These are phyloP conservation scores for Mesochorus sp. DNA, from an alignment of 2,888 invertebrate species.

Conservation along the genomic window DNA sequence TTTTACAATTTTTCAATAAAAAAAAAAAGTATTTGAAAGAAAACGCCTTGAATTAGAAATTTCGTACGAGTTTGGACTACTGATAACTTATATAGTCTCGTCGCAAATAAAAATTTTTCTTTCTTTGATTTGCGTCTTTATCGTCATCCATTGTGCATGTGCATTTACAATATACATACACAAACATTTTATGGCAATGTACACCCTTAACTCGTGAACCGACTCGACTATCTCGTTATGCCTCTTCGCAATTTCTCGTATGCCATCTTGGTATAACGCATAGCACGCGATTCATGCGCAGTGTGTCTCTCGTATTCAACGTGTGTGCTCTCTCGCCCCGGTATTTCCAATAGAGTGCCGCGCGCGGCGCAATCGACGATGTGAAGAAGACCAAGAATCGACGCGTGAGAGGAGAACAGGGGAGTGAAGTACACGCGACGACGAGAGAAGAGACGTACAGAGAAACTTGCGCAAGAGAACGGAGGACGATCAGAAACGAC, in stretches of 20 bases:
- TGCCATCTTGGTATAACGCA: conserved; percentile 16
- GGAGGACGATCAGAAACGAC: conserved; percentile 44
- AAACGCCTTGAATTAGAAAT: no score
- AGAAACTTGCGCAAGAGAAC: conserved; percentile 6
- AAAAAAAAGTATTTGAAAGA: no score
- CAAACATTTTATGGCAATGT: no score
- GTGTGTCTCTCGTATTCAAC: conserved; percentile 3
- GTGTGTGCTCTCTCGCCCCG: conserved; percentile 22
- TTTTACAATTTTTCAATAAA: no score
- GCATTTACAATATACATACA: no score
- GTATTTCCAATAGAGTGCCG: conserved; percentile 50
- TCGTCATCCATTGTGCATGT: no score
- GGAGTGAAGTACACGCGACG: conserved; percentile 29
- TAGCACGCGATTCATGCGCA: conserved; percentile 4
- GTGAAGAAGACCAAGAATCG: conserved; percentile 11
- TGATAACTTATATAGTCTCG: no score
- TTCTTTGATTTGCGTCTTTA: no score
- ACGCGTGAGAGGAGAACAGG: conserved; percentile 20
- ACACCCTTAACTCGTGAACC: conserved; percentile 33
- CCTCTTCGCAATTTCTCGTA: conserved; percentile 43
- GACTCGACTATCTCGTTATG: conserved; percentile 34
- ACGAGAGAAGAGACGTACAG: conserved; percentile 15
- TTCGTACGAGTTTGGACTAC: no score
- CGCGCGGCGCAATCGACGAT: conserved; percentile 18
- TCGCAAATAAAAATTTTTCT: no score